Percentiles rank a stretch among this genome's conserved stretches.
phyloP scores from a whole-genome alignment of 2,888 invertebrate genomes.

The Pollenia angustigena region DNA sequence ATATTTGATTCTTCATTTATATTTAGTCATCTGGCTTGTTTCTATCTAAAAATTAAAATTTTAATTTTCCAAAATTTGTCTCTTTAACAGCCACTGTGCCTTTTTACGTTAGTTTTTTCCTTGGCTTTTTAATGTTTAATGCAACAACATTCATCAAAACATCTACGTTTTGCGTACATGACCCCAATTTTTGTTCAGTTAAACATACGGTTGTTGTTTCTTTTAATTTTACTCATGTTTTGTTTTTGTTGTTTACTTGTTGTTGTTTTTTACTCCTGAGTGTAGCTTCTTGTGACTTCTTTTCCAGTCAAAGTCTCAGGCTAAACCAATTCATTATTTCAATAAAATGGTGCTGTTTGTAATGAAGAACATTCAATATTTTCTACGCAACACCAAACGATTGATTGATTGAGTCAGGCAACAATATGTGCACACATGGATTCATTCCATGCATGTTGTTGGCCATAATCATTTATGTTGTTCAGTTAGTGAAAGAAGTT shows the following conservation, averaged over 20 bases:
- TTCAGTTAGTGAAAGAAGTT: not conserved
- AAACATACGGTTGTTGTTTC: slow-evolving; percentile 69
- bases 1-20: not conserved
- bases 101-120: not conserved
- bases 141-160: slow-evolving; percentile 26
- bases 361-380: slow-evolving; percentile 61
- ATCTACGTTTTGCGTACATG: slow-evolving; percentile 73
- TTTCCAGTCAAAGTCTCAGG: slow-evolving; percentile 51
- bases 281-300: slow-evolving; percentile 56
- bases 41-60: not conserved
- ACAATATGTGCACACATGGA: not conserved
- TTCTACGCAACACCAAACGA: slow-evolving; percentile 70
- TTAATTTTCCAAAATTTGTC: not conserved
- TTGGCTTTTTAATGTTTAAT: slow-evolving; percentile 14
- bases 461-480: not conserved
- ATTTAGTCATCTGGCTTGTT: not conserved
- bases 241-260: slow-evolving; percentile 2
- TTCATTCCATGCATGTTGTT: not conserved
- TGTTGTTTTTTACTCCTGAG: slow-evolving; percentile 15
- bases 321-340: slow-evolving; percentile 64
- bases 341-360: slow-evolving; percentile 48
- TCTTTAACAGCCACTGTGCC: slow-evolving; percentile 27
- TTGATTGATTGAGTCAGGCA: slow-evolving; percentile 65
- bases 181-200: slow-evolving; percentile 76
- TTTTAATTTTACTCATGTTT: slow-evolving; percentile 42